Evolutionary conservation across 2,797 vertebrate species (phyloP).

Genomic region (Rhinella marina): DNA sequence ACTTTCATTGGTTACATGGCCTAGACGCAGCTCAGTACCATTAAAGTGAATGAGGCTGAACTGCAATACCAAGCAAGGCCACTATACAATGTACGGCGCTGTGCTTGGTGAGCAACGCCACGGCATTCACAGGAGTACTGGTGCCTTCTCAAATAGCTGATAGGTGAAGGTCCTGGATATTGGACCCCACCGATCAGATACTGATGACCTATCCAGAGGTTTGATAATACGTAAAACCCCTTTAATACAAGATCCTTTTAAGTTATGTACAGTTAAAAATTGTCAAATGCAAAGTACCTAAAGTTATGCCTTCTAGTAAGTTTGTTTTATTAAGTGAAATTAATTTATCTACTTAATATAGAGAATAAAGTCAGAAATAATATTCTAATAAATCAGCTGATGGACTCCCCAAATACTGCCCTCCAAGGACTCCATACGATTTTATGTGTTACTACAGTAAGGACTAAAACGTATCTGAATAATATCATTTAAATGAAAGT

Average conservation of each 20-base stretch:
- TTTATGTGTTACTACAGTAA: slow-evolving; percentile 34
- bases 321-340: slow-evolving; percentile 6
- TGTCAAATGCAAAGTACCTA: background rate
- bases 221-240: background rate
- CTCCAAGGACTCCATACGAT: slow-evolving; percentile 4
- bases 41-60: no score
- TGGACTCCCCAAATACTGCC: background rate
- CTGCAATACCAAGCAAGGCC: no score
- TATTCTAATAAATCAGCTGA: background rate
- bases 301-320: background rate
- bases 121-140: no score
- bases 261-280: background rate
- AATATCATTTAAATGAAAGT: slow-evolving; percentile 39
- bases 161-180: no score
- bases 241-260: background rate
- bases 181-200: no score
- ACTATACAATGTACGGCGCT: no score
- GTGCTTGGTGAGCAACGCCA: no score
- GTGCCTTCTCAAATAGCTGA: no score
- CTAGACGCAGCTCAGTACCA: no score
- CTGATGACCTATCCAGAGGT: no score
- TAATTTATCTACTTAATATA: slow-evolving; percentile 1
- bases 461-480: slow-evolving; percentile 26
- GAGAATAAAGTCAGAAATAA: slow-evolving; percentile 22
- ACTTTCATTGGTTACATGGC: no score